Percentiles rank a stretch among this genome's conserved stretches.
phyloP scores from a whole-genome alignment of 2,888 invertebrate genomes.

The Leptopterna dolabrata region DNA sequence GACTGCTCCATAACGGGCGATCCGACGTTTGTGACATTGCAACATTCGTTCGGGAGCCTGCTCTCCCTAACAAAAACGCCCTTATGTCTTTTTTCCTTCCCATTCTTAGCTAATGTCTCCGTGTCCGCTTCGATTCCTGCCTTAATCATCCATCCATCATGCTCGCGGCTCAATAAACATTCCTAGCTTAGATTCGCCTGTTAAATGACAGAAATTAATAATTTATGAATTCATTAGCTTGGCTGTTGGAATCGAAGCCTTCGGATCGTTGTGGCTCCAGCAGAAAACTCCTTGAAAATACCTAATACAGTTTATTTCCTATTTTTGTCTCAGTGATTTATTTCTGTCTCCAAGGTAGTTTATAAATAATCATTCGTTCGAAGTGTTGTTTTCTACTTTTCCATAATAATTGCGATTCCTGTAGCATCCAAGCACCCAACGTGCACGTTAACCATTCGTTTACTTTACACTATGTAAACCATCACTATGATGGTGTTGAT shows the following conservation, averaged over 20 bases:
- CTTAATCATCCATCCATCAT: conserved; percentile 15
- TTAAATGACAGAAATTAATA: conserved; percentile 21
- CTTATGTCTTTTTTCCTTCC: not conserved
- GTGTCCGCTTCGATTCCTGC: not conserved
- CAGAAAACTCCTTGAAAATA: not conserved
- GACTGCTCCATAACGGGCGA: conserved; percentile 23
- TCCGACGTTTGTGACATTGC: not conserved
- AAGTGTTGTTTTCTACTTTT: no score
- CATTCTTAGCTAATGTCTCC: not conserved
- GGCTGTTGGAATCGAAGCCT: not conserved
- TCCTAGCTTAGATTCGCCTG: conserved; percentile 19
- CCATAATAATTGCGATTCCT: no score
- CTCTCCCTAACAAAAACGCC: not conserved
- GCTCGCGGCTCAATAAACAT: conserved; percentile 33
- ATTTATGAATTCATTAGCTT: not conserved
- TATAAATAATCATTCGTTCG: not conserved
- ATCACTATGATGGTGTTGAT: no score
- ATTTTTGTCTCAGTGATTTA: not conserved
- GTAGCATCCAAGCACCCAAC: no score
- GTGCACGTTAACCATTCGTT: no score
- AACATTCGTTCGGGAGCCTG: not conserved
- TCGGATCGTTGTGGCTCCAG: not conserved
- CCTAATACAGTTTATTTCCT: not conserved
- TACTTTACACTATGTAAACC: no score
- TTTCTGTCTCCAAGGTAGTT: not conserved